Base-by-base conservation (phyloP, 2,797 vertebrate species). In the Anguilla pacifica region DNA sequence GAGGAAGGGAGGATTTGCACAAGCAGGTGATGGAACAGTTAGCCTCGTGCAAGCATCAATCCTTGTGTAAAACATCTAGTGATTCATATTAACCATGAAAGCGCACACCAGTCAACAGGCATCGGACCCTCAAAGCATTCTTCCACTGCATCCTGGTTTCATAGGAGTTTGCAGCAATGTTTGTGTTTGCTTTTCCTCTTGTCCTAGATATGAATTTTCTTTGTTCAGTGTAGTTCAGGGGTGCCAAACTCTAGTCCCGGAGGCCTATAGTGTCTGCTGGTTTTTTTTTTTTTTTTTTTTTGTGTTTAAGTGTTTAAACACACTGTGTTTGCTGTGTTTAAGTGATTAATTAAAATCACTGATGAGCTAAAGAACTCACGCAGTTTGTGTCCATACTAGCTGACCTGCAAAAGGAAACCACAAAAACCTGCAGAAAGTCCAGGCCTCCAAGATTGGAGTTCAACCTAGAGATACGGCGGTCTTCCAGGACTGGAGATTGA, bases 31-130 rank as follows among this genome's bases (percentile, higher is more conserved):
- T 89, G 89, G 91, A 92, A 92, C 92, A 89, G 89, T 92, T 87
- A 90, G 92, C 92, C 89, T 90, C 89, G 90, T 86, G 49, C 87
- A 0, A 86, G 90, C 89, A 93, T 91, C 92, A 94, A 53, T 53
- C 51, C 51, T 53, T 9, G 11, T 93, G 94, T 94, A 95, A 77
- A 93, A 70, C 86, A 67, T 86, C 90, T 91, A 93, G 11, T 53
- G 93, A 93, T 90, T 90, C 91, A 94, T 94, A 92, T 93, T 93
- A 92, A 92, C 91, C 90, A 90, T 87, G 84, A 90, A 90, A 87
- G 64, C 90, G 91, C 31, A 6, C 90, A 93, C 89, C 89, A 86
- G 91, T 90, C 85, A 3, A 79, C 87, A 22, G 87, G 89, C 79
- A 3, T 35, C 39, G 59, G 77, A 25, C 17, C 7, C 51, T 77